Conservation (phyloP, 2,888 invertebrate genomes). For the Mimas tiliae region DNA sequence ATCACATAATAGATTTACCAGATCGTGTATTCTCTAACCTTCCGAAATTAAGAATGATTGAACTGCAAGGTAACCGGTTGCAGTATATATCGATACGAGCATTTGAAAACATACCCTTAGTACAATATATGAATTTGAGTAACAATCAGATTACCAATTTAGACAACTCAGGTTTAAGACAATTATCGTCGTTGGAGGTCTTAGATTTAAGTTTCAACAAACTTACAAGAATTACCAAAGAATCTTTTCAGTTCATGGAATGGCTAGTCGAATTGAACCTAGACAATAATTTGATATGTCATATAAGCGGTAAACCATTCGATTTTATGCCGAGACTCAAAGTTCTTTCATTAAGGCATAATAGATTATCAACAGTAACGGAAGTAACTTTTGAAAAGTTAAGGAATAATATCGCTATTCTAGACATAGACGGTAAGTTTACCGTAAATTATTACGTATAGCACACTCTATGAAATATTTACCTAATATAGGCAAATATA, state of each 20-base stretch:
- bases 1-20: constrained; percentile 90
- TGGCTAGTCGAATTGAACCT: constrained; percentile 94
- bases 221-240: constrained; percentile 88
- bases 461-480: not conserved
- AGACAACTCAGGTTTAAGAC: constrained; percentile 90
- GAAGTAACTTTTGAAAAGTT: constrained; percentile 90
- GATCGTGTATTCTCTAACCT: constrained; percentile 91
- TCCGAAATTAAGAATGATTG: constrained; percentile 89
- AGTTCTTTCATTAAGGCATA: constrained; percentile 90
- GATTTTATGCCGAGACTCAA: constrained; percentile 93
- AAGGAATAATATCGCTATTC: constrained; percentile 91
- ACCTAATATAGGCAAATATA: too few relatives aligned
- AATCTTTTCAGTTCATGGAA: constrained; percentile 89
- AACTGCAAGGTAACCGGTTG: constrained; percentile 92
- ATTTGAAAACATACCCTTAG: constrained; percentile 90
- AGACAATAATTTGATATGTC: constrained; percentile 93
- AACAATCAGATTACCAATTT: constrained; percentile 90
- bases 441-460: constrained; percentile 2
- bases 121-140: constrained; percentile 93
- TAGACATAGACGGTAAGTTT: constrained; percentile 92
- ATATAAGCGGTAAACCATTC: constrained; percentile 91
- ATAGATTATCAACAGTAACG: constrained; percentile 89
- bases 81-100: constrained; percentile 89
- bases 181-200: constrained; percentile 91
- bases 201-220: constrained; percentile 93